Evolutionary conservation across 2,797 vertebrate genomes (phyloP).

Genomic region (Mus spretus): DNA sequence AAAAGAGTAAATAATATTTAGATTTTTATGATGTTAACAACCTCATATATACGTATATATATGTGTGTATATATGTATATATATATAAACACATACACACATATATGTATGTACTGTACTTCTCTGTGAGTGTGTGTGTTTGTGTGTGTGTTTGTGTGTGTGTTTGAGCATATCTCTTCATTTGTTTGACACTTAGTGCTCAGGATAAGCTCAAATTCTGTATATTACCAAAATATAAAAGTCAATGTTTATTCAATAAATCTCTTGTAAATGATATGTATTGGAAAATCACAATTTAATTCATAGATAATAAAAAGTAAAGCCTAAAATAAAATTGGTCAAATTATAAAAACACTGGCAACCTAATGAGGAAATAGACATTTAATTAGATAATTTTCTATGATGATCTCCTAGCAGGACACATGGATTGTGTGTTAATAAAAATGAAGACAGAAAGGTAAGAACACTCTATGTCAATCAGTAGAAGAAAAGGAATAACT

Average conservation of each 20-base stretch:
- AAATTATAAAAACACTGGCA: slow-evolving; percentile 25
- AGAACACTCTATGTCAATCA: neutral
- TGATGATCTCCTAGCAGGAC: neutral
- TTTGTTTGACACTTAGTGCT: neutral
- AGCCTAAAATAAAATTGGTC: neutral
- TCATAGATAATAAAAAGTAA: neutral
- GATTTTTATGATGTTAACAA: neutral
- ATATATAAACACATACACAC: too few species aligned
- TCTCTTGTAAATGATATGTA: slow-evolving; percentile 33
- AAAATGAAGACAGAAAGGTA: slow-evolving; percentile 25
- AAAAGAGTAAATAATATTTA: neutral
- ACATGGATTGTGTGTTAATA: neutral
- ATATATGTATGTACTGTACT: too few species aligned
- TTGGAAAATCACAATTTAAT: slow-evolving; percentile 30
- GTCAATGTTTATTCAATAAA: neutral
- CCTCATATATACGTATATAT: neutral
- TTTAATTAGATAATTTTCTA: neutral
- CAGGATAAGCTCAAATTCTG: neutral
- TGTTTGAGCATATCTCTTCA: neutral
- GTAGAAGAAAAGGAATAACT: neutral
- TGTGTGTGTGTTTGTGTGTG: too few species aligned
- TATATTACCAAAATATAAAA: neutral
- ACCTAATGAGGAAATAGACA: neutral
- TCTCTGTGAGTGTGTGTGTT: too few species aligned
- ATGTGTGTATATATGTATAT: too few species aligned